Base-by-base conservation (phyloP, 2,888 invertebrate species). In the Argyresthia goedartella region DNA sequence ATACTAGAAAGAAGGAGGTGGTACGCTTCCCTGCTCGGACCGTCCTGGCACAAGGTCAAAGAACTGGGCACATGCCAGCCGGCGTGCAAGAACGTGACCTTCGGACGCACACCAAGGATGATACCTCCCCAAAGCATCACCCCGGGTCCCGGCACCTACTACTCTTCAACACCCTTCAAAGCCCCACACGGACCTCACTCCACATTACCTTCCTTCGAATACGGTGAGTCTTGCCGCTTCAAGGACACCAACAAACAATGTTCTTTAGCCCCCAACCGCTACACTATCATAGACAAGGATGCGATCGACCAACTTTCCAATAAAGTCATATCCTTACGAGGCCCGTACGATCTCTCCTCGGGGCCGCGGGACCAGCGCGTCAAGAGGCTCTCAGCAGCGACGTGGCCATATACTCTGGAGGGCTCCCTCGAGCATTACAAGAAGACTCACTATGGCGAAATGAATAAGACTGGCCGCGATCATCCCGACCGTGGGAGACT, bases 311-410 rank as follows among this genome's bases (percentile, higher is more conserved):
- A 75, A 54, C 25, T 25, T 25, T 60, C 79, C 1, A 76, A 75
- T 1, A 81, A 77, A 57, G 0, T 80, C 0, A 73, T 82, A 2
- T 84, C 85, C 0, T 56, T 67, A 13, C 65, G 75, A 33, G 84
- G 85, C 0, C 85, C 85, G 0, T 86, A 85, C 55, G 79, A 84
- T 49, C 61, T 85, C 1, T 86, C 82, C 57, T 87, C 89, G 0
- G 89, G 89, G 0, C 73, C 73, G 34, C 70, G 89, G 46, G 88
- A 88, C 25, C 10, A 16, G n/a, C 25, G 25, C 53, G 76, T 71
- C 11, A 76, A 71, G 6, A 53, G 64, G 25, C 68, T 57, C 57
- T 69, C 67, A 45, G 43, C 62, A 3, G 73, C 81, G 0, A 63
- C 74, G 0, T 86, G 85, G 85, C 85, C 85, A 0, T 49, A 76